Conservation (phyloP, 2,797 vertebrate species). For the Megaceryle alcyon region DNA sequence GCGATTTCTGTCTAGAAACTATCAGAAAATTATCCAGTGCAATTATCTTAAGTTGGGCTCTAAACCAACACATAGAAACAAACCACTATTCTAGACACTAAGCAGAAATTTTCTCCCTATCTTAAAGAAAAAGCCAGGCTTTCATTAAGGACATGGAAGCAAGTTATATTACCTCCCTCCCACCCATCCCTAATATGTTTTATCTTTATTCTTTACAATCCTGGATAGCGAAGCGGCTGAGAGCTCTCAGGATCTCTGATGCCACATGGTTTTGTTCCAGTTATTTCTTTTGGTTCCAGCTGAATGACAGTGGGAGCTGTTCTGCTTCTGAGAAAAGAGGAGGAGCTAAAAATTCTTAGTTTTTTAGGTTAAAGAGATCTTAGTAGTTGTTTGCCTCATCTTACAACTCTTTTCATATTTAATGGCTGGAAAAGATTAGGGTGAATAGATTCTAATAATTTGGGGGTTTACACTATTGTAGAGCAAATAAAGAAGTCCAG, state of each 20-base stretch:
- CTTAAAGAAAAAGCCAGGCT: conserved; percentile 14
- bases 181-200: conserved; percentile 20
- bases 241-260: background rate
- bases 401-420: conserved; percentile 18
- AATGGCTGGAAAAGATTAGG: conserved; percentile 24
- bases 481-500: conserved; percentile 45
- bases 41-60: background rate
- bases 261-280: conserved; percentile 25
- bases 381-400: background rate
- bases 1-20: background rate
- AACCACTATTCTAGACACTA: background rate
- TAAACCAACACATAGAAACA: background rate
- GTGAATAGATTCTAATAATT: conserved; percentile 28
- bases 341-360: conserved; percentile 5
- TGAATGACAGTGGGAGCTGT: conserved; percentile 2
- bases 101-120: background rate
- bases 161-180: conserved; percentile 32
- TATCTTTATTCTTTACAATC: conserved; percentile 58
- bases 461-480: background rate
- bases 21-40: background rate
- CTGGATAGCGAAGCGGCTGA: background rate
- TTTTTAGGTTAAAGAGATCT: background rate
- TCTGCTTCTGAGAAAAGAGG: conserved; percentile 44
- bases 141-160: conserved; percentile 21
- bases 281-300: conserved; percentile 49